Evolutionary conservation across 2,113 vertebrate species (phyloP).

Genomic region (Tragelaphus scriptus): DNA sequence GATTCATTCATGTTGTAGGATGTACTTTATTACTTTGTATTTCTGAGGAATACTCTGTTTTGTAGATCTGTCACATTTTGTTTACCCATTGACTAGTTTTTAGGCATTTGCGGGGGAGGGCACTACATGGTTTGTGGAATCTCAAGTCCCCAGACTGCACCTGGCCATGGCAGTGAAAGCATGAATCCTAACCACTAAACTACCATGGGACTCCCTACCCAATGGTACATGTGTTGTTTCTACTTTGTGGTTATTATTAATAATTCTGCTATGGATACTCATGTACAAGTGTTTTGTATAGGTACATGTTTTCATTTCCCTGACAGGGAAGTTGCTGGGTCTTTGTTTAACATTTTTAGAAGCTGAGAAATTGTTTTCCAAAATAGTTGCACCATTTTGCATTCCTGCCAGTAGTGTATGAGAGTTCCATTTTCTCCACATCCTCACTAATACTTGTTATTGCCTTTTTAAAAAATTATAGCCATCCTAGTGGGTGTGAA

Average conservation of each 20-base stretch:
- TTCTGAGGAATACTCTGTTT: background rate
- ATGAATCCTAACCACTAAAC: background rate
- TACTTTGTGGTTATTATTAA: background rate
- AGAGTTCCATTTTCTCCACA: background rate
- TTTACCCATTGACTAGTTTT: background rate
- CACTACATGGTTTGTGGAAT: background rate
- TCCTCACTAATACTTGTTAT: background rate
- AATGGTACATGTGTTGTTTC: background rate
- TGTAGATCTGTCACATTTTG: background rate
- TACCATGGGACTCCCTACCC: background rate
- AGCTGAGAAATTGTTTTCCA: background rate
- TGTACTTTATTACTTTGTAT: background rate
- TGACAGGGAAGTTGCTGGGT: background rate
- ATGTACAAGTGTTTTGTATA: background rate
- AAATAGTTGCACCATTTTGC: background rate
- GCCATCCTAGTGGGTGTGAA: background rate
- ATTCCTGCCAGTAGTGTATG: background rate
- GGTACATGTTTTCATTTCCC: background rate
- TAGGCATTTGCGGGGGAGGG: background rate
- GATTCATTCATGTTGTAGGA: background rate
- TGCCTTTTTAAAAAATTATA: background rate
- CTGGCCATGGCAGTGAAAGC: background rate
- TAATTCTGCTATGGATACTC: background rate
- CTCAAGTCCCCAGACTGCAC: background rate
- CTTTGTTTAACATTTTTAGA: background rate